phyloP scores from a whole-genome alignment of 2,113 vertebrate genomes.

The Carettochelys insculpta region DNA sequence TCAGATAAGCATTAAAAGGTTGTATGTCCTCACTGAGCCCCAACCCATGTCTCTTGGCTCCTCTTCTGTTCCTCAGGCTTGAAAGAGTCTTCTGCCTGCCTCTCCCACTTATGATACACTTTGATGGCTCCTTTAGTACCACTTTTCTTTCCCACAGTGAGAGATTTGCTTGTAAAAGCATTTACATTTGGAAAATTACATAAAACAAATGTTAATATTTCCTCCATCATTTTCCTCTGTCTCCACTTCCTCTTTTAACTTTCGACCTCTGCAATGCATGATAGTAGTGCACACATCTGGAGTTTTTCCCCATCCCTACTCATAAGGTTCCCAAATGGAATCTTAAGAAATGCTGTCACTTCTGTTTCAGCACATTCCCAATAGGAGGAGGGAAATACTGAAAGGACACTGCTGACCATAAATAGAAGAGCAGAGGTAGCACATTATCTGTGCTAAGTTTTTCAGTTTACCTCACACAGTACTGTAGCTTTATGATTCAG shows the following conservation, averaged over 20 bases:
- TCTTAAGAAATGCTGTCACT: not conserved
- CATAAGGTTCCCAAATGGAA: not conserved
- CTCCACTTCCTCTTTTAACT: not conserved
- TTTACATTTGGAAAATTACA: not conserved
- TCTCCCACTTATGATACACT: not conserved
- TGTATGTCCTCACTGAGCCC: not conserved
- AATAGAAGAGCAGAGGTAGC: not conserved
- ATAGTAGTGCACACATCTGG: not conserved
- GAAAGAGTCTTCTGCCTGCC: not conserved
- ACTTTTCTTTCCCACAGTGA: not conserved
- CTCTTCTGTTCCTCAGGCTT: not conserved
- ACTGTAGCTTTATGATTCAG: not conserved
- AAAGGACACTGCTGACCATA: not conserved
- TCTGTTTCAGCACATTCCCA: accelerated
- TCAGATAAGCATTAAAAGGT: not conserved
- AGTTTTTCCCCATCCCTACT: not conserved
- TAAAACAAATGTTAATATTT: not conserved
- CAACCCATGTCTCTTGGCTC: not conserved
- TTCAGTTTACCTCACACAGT: not conserved
- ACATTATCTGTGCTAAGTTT: accelerated
- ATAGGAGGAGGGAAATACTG: not conserved
- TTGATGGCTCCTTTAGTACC: not conserved
- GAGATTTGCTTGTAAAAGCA: not conserved
- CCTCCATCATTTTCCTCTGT: not conserved
- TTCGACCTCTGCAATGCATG: not conserved